A percentile compares a stretch with the other conserved stretches of the same genome.
Evolutionary conservation across 2,888 invertebrate species (phyloP).

Genomic region (Megaustenia siamemsis): DNA sequence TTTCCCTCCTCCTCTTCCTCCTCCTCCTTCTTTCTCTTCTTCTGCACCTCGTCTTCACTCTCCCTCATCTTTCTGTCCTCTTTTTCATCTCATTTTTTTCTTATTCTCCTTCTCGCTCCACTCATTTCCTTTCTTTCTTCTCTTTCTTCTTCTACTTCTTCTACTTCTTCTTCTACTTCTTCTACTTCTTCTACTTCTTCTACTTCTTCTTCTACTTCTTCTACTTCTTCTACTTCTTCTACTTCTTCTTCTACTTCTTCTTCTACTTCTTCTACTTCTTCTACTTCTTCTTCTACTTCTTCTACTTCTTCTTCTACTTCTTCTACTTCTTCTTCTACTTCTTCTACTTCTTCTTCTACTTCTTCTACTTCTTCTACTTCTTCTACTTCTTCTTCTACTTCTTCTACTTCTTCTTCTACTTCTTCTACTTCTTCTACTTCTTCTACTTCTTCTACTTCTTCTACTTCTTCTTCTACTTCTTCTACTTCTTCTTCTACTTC

Average conservation of each 20-base stretch:
- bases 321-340: not conserved
- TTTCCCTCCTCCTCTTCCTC: not conserved
- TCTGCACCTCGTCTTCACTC: too few species aligned
- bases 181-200: too few species aligned
- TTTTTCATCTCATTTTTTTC: not conserved
- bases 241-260: not conserved
- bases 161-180: not conserved
- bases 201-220: too few species aligned
- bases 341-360: not conserved
- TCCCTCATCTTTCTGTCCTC: not conserved
- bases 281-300: not conserved
- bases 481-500: too few species aligned
- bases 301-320: not conserved
- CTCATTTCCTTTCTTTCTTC: constrained; percentile 4
- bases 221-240: too few species aligned
- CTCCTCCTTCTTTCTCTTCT: too few species aligned
- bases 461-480: too few species aligned
- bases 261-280: not conserved
- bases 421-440: too few species aligned
- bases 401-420: not conserved
- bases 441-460: not conserved
- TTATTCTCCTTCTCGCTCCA: not conserved
- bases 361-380: not conserved
- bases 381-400: not conserved
- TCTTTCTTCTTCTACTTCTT: too few species aligned